A percentile compares a stretch with the other conserved stretches of the same genome.
Conservation (phyloP, 2,797 vertebrate species). For the Coilia nasus region DNA sequence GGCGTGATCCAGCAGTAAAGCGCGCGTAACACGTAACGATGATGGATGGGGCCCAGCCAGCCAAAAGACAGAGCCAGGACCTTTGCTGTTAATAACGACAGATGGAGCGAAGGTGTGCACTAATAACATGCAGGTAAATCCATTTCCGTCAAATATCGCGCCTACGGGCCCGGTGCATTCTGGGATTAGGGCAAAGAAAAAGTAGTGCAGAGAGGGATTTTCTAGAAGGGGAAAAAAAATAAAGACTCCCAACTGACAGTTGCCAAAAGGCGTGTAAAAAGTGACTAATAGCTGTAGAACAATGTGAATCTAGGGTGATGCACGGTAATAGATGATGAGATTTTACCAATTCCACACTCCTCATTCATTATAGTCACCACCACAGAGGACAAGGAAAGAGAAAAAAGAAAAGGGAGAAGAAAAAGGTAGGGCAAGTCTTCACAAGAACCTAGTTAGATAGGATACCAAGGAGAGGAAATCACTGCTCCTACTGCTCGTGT, state of each 20-base stretch:
- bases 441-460: constrained; percentile 12
- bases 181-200: constrained; percentile 54
- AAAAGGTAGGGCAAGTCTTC: neutral
- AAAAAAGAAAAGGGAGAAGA: neutral
- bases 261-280: constrained; percentile 42
- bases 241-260: constrained; percentile 7
- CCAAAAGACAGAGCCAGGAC: constrained; percentile 35
- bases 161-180: constrained; percentile 54
- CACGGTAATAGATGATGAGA: neutral
- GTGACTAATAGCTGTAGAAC: constrained; percentile 37
- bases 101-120: constrained; percentile 45
- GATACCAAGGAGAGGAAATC: neutral
- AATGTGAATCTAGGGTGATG: neutral
- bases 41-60: neutral
- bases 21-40: neutral
- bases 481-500: neutral
- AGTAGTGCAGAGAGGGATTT: constrained; percentile 19
- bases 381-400: neutral
- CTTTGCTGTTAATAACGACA: constrained; percentile 63
- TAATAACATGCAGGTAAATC: constrained; percentile 67
- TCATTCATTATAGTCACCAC: neutral
- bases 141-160: constrained; percentile 58
- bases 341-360: neutral
- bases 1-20: too few species aligned
- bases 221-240: constrained; percentile 16